A percentile compares a stretch with the other conserved stretches of the same genome.
phyloP scores from a whole-genome alignment of 2,113 vertebrate species.

The crab-eating macaque (Macaca fascicularis) region DNA sequence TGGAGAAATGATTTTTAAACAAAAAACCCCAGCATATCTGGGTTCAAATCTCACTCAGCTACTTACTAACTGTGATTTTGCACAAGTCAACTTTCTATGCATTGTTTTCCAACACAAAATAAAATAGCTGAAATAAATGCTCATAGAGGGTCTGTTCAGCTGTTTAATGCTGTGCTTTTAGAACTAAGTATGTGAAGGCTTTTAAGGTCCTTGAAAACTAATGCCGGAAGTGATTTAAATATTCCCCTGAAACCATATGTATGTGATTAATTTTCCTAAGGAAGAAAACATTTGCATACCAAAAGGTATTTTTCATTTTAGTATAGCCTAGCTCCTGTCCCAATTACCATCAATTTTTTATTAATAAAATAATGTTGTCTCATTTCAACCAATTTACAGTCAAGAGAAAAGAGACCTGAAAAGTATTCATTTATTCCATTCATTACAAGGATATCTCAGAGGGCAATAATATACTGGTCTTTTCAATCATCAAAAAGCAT shows the following conservation, averaged over 20 bases:
- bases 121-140: not conserved
- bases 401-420: slow-evolving; percentile 23
- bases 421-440: slow-evolving; percentile 7
- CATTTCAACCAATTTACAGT: slow-evolving; percentile 43
- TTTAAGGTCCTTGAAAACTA: slow-evolving; percentile 9
- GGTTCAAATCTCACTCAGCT: not conserved
- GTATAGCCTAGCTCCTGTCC: slow-evolving; percentile 21
- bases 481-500: slow-evolving; percentile 9
- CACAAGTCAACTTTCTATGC: not conserved
- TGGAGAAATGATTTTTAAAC: not conserved
- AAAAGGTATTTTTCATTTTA: slow-evolving; percentile 66
- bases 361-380: slow-evolving; percentile 61
- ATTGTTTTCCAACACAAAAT: slow-evolving; percentile 26
- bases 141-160: not conserved
- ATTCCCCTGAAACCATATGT: slow-evolving; percentile 41
- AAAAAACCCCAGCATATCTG: not conserved
- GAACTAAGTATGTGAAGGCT: not conserved
- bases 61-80: not conserved
- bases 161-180: not conserved
- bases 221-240: slow-evolving; percentile 53
- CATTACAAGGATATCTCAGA: not conserved
- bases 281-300: slow-evolving; percentile 65
- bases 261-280: slow-evolving; percentile 57
- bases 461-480: not conserved
- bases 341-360: slow-evolving; percentile 67